These are phyloP conservation scores for Petrosia ficiformis DNA, from an alignment of 37 sponge, comb jelly and placozoan genomes.

Conservation along the genomic window DNA sequence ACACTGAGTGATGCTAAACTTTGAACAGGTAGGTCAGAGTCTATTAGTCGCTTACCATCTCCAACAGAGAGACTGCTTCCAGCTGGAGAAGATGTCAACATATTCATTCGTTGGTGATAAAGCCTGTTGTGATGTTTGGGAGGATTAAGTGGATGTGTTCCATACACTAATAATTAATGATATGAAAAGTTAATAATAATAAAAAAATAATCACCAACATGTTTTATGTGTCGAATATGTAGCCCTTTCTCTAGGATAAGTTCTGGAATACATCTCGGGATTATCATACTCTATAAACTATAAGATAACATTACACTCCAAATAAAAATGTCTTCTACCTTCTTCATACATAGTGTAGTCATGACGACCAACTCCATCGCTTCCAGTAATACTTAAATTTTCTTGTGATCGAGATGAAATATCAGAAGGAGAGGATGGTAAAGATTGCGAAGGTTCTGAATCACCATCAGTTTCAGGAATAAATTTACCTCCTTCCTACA, in stretches of 20 bases:
- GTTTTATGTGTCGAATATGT: neutral
- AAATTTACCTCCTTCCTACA: conserved; percentile 72
- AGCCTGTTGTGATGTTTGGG: conserved; percentile 12
- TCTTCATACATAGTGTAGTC: neutral
- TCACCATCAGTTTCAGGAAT: conserved; percentile 68
- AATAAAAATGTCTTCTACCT: neutral
- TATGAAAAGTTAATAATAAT: neutral
- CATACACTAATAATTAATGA: conserved; percentile 43
- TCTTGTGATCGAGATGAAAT: neutral
- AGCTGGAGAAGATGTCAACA: neutral
- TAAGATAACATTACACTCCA: neutral
- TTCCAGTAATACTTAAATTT: neutral
- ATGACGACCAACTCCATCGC: neutral
- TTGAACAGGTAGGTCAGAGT: conserved; percentile 69
- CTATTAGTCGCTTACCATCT: conserved; percentile 17
- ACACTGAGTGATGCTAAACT: conserved; percentile 61
- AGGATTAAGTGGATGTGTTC: conserved; percentile 59
- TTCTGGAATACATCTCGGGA: neutral
- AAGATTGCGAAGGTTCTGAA: neutral
- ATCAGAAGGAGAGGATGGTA: neutral
- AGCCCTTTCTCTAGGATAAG: neutral
- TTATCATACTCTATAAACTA: neutral
- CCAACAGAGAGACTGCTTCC: conserved; percentile 14
- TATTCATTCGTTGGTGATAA: neutral
- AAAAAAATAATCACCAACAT: neutral